phyloP scores from a whole-genome alignment of 2,113 vertebrate genomes.

The Muntiacus muntjak region DNA sequence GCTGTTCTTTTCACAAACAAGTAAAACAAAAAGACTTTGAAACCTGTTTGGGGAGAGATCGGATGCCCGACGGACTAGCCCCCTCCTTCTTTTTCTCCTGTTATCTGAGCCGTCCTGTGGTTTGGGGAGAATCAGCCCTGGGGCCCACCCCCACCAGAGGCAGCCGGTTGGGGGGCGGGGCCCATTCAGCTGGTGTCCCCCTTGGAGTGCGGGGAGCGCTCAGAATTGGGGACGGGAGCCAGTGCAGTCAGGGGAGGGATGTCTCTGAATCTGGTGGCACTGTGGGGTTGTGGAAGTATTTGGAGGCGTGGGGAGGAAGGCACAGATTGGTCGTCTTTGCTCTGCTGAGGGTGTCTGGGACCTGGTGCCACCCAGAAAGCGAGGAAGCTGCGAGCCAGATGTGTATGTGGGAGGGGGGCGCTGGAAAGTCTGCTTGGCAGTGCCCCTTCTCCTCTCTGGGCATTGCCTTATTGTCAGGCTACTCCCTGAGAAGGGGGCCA shows the following conservation, averaged over 20 bases:
- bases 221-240: background rate
- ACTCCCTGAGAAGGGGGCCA: background rate
- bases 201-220: slow-evolving; percentile 1
- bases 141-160: slow-evolving; percentile 47
- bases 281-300: background rate
- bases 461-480: slow-evolving; percentile 39
- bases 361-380: slow-evolving; percentile 66
- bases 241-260: background rate
- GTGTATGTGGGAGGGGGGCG: slow-evolving; percentile 27
- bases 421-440: slow-evolving; percentile 10
- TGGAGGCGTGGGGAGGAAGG: background rate
- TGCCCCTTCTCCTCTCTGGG: slow-evolving; percentile 27
- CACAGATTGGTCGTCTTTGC: slow-evolving; percentile 20
- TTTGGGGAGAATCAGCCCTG: slow-evolving; percentile 65
- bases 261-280: background rate
- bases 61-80: slow-evolving; percentile 61
- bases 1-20: slow-evolving; percentile 35
- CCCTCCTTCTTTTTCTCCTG: slow-evolving; percentile 51
- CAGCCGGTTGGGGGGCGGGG: slow-evolving; percentile 55
- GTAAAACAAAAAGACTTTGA: slow-evolving; percentile 71
- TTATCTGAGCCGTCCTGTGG: slow-evolving; percentile 71
- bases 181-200: slow-evolving; percentile 52
- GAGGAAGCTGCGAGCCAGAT: slow-evolving; percentile 73
- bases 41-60: slow-evolving; percentile 75
- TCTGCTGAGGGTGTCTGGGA: slow-evolving; percentile 41